Percentiles rank a stretch among this genome's conserved stretches.
phyloP scores from a whole-genome alignment of 1,140 invertebrate species.

The Dufourea novaeangliae region DNA sequence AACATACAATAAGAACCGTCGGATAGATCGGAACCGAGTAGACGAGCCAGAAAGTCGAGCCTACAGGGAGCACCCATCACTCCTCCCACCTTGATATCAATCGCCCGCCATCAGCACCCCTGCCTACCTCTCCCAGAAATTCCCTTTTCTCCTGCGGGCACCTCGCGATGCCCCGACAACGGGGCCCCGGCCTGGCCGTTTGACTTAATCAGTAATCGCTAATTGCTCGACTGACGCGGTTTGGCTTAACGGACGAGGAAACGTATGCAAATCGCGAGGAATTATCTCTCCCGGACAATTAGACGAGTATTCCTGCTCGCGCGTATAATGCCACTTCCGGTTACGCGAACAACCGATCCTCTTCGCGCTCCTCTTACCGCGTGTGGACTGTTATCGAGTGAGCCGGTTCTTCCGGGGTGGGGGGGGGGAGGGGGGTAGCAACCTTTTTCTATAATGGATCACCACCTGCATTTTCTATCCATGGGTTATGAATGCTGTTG shows the following conservation, averaged over 20 bases:
- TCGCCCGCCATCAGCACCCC: constrained; percentile 72
- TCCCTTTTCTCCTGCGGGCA: constrained; percentile 22
- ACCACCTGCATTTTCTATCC: not conserved
- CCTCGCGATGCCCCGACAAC: constrained; percentile 27
- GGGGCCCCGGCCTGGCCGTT: constrained; percentile 70
- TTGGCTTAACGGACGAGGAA: constrained; percentile 77
- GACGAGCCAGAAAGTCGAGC: constrained; percentile 70
- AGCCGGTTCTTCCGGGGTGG: not conserved
- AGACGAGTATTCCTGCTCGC: constrained; percentile 77
- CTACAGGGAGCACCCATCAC: constrained; percentile 74
- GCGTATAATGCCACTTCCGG: constrained; percentile 78
- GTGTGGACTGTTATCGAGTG: constrained; percentile 36
- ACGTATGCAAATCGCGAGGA: constrained; percentile 78
- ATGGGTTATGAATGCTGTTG: not conserved
- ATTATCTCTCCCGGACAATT: constrained; percentile 80
- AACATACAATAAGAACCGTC: constrained; percentile 79
- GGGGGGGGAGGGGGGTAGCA: not conserved
- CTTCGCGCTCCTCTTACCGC: constrained; percentile 1
- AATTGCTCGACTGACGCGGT: constrained; percentile 79
- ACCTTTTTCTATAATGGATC: constrained; percentile 27
- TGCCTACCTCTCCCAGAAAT: constrained; percentile 42
- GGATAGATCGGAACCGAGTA: constrained; percentile 70
- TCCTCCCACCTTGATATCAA: constrained; percentile 77
- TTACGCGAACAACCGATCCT: constrained; percentile 50
- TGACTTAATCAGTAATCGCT: constrained; percentile 82